These are phyloP conservation scores for Rhadinocentrus ornatus DNA, from an alignment of 2,797 vertebrate species.

Conservation along the genomic window DNA sequence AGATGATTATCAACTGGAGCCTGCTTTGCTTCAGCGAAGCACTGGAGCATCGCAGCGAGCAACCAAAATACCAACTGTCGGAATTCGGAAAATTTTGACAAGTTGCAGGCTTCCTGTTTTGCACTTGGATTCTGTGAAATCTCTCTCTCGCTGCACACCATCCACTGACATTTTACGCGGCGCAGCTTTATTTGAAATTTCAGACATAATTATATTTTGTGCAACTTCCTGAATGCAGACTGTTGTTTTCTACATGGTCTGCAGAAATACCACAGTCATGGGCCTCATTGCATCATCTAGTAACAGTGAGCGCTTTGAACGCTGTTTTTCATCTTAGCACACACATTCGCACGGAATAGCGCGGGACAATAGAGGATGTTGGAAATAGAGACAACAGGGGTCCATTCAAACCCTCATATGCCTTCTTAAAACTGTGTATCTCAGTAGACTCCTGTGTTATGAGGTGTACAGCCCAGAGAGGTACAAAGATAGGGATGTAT, in stretches of 20 bases:
- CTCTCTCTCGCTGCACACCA: conserved; percentile 43
- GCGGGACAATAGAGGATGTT: conserved; percentile 35
- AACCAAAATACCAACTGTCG: conserved; percentile 68
- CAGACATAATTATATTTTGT: conserved; percentile 50
- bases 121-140: conserved; percentile 32
- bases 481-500: no score
- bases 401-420: conserved; percentile 47
- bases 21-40: conserved; percentile 65
- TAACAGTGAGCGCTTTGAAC: conserved; percentile 41
- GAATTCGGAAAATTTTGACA: conserved; percentile 63
- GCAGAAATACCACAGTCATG: conserved; percentile 26
- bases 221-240: conserved; percentile 40
- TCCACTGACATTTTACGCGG: conserved; percentile 57
- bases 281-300: not conserved
- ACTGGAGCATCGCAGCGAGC: conserved; percentile 60
- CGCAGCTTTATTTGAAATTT: conserved; percentile 45
- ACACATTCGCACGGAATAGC: conserved; percentile 23
- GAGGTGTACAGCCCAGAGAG: not conserved
- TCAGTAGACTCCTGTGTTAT: conserved; percentile 57
- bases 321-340: conserved; percentile 19
- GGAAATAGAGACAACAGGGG: conserved; percentile 46
- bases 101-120: conserved; percentile 58
- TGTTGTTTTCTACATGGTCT: conserved; percentile 26
- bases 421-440: conserved; percentile 53
- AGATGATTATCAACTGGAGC: conserved; percentile 79